A percentile compares a stretch with the other conserved stretches of the same genome.
phyloP scores from a whole-genome alignment of 92 coral and sea anemone species.

The Zoanthus gigantus region DNA sequence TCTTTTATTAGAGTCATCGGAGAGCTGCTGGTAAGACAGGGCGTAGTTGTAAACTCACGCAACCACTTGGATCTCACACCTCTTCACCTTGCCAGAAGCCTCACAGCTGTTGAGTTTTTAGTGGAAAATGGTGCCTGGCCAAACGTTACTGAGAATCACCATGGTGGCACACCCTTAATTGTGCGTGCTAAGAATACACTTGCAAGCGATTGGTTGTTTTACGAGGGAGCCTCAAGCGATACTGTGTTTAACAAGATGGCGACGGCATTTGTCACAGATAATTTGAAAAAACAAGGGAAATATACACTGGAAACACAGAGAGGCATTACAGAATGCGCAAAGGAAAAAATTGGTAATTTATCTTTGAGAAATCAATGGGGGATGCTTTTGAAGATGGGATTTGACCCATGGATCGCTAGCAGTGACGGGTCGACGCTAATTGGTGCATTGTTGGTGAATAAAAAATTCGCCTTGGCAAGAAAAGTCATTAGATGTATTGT shows the following conservation, averaged over 20 bases:
- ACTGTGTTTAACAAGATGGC: neutral
- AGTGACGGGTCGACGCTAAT: neutral
- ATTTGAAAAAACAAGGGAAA: neutral
- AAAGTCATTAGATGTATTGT: neutral
- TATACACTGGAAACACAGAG: neutral
- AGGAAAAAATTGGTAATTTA: neutral
- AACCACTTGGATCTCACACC: slow-evolving; percentile 38
- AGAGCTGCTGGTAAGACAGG: slow-evolving; percentile 27
- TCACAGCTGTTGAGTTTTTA: slow-evolving; percentile 30
- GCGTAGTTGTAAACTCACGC: slow-evolving; percentile 37
- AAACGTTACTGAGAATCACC: slow-evolving; percentile 29
- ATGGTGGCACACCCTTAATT: slow-evolving; percentile 6
- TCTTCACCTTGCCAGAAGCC: slow-evolving; percentile 24
- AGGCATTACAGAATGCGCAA: neutral
- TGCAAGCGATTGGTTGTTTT: neutral
- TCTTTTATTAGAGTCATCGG: slow-evolving; percentile 26
- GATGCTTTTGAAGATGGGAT: neutral
- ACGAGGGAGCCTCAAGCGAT: slow-evolving; percentile 11
- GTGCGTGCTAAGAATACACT: slow-evolving; percentile 1
- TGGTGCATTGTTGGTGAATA: neutral
- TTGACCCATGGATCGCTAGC: slow-evolving; percentile 29
- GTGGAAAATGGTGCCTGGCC: slow-evolving; percentile 39
- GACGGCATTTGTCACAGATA: neutral
- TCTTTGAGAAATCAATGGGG: slow-evolving; percentile 5
- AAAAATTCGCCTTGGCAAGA: slow-evolving; percentile 6